phyloP scores from a whole-genome alignment of 2,888 invertebrate species.

The Druceiella hillmani region DNA sequence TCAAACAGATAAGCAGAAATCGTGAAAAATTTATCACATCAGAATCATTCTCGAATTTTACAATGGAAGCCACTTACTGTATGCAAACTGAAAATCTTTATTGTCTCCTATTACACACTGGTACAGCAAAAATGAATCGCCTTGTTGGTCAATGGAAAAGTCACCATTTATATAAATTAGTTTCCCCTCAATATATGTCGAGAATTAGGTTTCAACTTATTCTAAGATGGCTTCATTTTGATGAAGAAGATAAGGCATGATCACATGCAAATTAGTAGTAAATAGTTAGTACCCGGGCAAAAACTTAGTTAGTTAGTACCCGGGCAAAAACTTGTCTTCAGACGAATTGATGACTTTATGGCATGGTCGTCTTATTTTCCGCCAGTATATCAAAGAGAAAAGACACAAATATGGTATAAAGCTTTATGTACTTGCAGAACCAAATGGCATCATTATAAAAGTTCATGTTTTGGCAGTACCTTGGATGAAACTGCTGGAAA shows the following conservation, averaged over 20 bases:
- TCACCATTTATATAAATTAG: conserved; percentile 18
- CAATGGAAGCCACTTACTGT: conserved; percentile 14
- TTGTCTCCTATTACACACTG: conserved; percentile 17
- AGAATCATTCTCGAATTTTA: conserved; percentile 11
- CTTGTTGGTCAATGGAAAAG: conserved; percentile 21
- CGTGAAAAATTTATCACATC: background rate
- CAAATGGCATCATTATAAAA: conserved; percentile 27
- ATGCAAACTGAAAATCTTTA: no score
- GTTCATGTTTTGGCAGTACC: conserved; percentile 21
- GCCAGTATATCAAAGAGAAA: conserved; percentile 29
- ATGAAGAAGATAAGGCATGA: conserved; percentile 10
- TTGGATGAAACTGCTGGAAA: conserved; percentile 18
- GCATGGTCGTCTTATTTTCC: conserved; percentile 25
- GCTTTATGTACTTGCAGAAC: conserved; percentile 29
- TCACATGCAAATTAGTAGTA: no score
- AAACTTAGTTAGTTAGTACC: conserved; percentile 23
- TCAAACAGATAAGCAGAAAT: conserved; percentile 14
- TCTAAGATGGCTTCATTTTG: conserved; percentile 15
- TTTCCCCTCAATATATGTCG: conserved; percentile 17
- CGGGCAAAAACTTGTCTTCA: conserved; percentile 23
- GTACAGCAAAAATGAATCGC: conserved; percentile 17
- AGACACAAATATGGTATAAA: conserved; percentile 28
- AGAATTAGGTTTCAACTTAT: conserved; percentile 19
- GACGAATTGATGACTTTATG: conserved; percentile 28
- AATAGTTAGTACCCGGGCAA: conserved; percentile 24